Evolutionary conservation across 2,888 invertebrate species (phyloP), one percentile per base, ranked within the genome.

Genomic region (Leucania comma): DNA sequence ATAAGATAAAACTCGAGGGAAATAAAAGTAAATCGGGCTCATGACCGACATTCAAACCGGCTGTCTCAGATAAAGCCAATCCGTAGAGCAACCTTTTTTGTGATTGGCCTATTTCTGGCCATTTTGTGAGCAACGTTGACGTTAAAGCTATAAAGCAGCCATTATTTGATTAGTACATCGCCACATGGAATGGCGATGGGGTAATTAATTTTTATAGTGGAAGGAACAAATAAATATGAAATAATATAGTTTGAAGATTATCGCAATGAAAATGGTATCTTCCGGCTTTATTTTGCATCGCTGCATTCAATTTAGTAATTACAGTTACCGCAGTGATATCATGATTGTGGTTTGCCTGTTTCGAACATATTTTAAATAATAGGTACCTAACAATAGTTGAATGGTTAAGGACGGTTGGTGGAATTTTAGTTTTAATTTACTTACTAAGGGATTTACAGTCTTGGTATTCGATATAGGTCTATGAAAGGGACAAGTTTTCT

Each of bases 11-110:
- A 80, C 89, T 88, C 89, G 60, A 62, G 89, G 89, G 90, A 90
- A 91, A 91, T 91, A 90, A 90, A 84, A 90, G 87, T 84, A 89
- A 91, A 93, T 90, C 87, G 88, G 85, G 84, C 89, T 89, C 88
- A 87, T 84, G 90, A 88, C 87, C 87, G 89, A 82, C 90, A 90
- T 90, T 90, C 88, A 87, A 90, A 89, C 86, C 83, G 87, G 81
- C 86, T 85, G 85, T 87, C 86, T 87, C 81, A 89, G 88, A 91
- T 90, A 91, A 89, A 88, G 85, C 81, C 83, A 86, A 84, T 81
- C 78, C 84, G 72, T 75, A 82, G 77, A 75, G 82, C 80, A 85
- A 75, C 85, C 82, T 85, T 85, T 87, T 89, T 88, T 87, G 84
- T 86, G 89, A 90, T 86, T 89, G 88, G 75, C 82, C 86, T 87